Evolutionary conservation across 2,888 invertebrate genomes (phyloP), one percentile per base, ranked within the genome.

Genomic region (Drosophila suboccidentalis): DNA sequence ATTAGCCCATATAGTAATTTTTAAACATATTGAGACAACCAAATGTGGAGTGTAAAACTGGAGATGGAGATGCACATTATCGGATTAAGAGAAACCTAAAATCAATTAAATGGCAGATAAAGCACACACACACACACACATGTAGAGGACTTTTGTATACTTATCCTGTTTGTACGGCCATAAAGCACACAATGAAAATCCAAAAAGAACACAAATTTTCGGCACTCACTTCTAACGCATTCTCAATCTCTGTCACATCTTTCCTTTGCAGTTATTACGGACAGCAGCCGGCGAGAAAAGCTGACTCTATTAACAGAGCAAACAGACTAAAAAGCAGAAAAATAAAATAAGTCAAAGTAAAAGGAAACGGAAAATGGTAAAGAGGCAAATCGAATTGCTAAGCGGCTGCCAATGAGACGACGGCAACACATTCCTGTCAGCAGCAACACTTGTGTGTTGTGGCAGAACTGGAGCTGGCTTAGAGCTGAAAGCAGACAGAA

Each of bases 251-350:
- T 63, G 44, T 53, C 53, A 41, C 65, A 39, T 70, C 78, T 84
- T 58, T 86, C 13, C 22, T 34, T 88, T 86, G 69, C 88, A 86
- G 86, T 78, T 86, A 83, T 77, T 77, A 75, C 19, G 67, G 72
- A 73, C 76, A 73, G 57, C 54, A 57, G 53, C 15, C 67, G 46
- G 58, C 55, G 66, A 44, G 68, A 50, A 80, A 70, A 72, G 71
- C 64, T 64, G 67, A 80, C 80, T 85, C 88, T 81, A 85, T 86
- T 85, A 87, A 76, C 76, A 73, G 64, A 66, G 54, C 85, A 83
- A 87, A 83, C 84, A 83, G 65, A 55, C 59, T 38, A 53, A 71
- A 65, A 68, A 19, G n/a, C 22, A 38, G 13, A 47, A 38, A 29
- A 29, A 8, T 29, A 29, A 29, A 29, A 29, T 8, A 29, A 38